Conservation (phyloP, 2,888 invertebrate genomes). For the Lepeophtheirus nordmannii region DNA sequence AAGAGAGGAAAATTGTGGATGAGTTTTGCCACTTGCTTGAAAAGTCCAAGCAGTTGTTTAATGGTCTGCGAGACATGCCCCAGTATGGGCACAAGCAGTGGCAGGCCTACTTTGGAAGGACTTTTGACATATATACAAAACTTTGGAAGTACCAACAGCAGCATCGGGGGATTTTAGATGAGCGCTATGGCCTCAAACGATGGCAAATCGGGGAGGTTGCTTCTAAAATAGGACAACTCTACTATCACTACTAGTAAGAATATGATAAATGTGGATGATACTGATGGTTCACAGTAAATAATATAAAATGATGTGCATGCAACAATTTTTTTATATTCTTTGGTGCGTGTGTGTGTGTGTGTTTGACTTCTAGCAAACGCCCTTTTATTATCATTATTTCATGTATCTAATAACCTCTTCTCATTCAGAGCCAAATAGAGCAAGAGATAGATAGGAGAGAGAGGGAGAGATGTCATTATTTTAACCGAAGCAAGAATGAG, state of each 20-base stretch:
- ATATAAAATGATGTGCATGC: too few relatives aligned
- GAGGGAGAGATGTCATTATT: too few relatives aligned
- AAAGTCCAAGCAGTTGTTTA: conserved; percentile 91
- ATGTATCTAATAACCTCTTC: too few relatives aligned
- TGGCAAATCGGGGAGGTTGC: conserved; percentile 99
- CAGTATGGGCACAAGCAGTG: conserved; percentile 86
- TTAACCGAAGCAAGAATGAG: too few relatives aligned
- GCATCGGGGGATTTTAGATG: conserved; percentile 66
- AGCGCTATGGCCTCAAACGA: conserved; percentile 81
- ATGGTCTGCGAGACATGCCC: conserved; percentile 57
- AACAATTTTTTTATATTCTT: too few relatives aligned
- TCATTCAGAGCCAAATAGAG: too few relatives aligned
- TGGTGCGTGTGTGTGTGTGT: too few relatives aligned
- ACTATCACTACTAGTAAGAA: conserved; percentile 93
- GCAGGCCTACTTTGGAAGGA: conserved; percentile 91
- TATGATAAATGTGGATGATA: neutral
- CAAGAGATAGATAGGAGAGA: too few relatives aligned
- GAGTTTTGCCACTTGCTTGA: conserved; percentile 92
- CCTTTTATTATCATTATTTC: too few relatives aligned
- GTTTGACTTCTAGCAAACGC: too few relatives aligned
- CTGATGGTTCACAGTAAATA: too few relatives aligned
- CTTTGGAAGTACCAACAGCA: conserved; percentile 97
- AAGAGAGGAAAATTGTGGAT: conserved; percentile 76
- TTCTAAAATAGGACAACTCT: conserved; percentile 93
- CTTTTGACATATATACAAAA: conserved; percentile 92